A percentile compares a stretch with the other conserved stretches of the same genome.
These are phyloP conservation scores for Synanthedon formicaeformis DNA, from an alignment of 2,888 invertebrate species.

Conservation along the genomic window DNA sequence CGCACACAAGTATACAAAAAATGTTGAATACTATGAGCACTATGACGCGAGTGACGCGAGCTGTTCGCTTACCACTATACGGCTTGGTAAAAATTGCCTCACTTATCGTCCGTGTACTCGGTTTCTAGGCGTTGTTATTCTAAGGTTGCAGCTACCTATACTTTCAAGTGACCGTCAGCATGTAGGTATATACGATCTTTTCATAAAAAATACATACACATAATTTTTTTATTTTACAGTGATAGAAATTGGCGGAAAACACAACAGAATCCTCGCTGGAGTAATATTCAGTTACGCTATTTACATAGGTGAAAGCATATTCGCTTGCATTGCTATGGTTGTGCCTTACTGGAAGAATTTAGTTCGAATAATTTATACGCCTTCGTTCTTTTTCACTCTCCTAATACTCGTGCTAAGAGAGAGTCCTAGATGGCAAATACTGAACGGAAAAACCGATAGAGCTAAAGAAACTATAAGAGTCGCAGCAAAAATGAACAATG, in stretches of 20 bases:
- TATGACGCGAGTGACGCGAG: too few species aligned
- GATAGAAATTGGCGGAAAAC: constrained; percentile 41
- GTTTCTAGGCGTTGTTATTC: too few species aligned
- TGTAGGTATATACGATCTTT: neutral
- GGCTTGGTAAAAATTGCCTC: too few species aligned
- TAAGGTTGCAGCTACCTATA: too few species aligned
- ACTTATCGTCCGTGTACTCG: too few species aligned
- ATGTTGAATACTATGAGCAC: too few species aligned
- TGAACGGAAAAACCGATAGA: constrained; percentile 35
- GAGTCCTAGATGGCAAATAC: constrained; percentile 50
- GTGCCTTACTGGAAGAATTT: constrained; percentile 46
- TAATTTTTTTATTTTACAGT: constrained; percentile 35
- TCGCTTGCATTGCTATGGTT: constrained; percentile 42
- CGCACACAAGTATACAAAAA: too few species aligned
- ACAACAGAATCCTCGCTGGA: constrained; percentile 36
- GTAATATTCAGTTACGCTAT: constrained; percentile 40
- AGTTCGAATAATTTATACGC: constrained; percentile 39
- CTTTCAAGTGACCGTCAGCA: too few species aligned
- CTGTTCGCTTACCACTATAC: too few species aligned
- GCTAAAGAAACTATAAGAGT: constrained; percentile 30
- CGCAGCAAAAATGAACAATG: constrained; percentile 36
- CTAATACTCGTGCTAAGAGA: constrained; percentile 35
- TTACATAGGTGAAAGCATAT: constrained; percentile 40
- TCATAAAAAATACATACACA: neutral
- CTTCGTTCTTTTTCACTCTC: constrained; percentile 31